Base-by-base conservation (phyloP, 2,113 vertebrate species). In the Narcine bancroftii region DNA sequence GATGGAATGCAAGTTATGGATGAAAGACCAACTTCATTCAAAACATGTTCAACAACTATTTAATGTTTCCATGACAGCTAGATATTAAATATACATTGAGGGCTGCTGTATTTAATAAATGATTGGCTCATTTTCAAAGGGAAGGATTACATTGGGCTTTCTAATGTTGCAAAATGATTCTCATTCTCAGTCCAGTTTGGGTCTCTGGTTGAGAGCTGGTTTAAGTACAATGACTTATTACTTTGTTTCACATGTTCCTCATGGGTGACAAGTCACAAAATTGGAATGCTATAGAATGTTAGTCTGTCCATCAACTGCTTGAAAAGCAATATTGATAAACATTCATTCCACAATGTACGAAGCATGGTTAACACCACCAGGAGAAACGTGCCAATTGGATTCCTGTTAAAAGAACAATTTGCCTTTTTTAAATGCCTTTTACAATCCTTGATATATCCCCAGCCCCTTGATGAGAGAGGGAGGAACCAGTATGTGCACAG, bases 41-140 rank as follows among this genome's bases (percentile, higher is more conserved):
- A n/a, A n/a, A n/a, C n/a, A 91, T 45, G 39, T 69, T 91, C 39
- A 45, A 11, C 24, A 91, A 69, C 47, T 69, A 91, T 91, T 91
- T 91, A 29, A 29, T 45, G 36, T 91, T 91, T 69, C 60, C 77
- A 39, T 91, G 87, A 69, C 21, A 89, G 26, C 39, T 42, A 29
- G 63, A 69, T 42, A 39, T 63, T 56, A 89, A 21, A 89, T 21
- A 56, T 42, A 21, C 39, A 36, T 33, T 69, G 39, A 91, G 39
- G 39, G 21, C 65, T 45, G 87, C 39, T 47, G 17, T 91, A 39
- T 5, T 39, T 91, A 15, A 89, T 91, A 69, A 91, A 26, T 29
- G 42, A 13, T 69, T 91, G 87, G 39, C 63, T 42, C 21, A 2
- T 33, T 3, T 45, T 45, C 63, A 91, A 50, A 47, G 7, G 87